Evolutionary conservation across 1,140 invertebrate genomes (phyloP), one percentile per base, ranked within the genome.

Genomic region (Leguminivora glycinivorella): DNA sequence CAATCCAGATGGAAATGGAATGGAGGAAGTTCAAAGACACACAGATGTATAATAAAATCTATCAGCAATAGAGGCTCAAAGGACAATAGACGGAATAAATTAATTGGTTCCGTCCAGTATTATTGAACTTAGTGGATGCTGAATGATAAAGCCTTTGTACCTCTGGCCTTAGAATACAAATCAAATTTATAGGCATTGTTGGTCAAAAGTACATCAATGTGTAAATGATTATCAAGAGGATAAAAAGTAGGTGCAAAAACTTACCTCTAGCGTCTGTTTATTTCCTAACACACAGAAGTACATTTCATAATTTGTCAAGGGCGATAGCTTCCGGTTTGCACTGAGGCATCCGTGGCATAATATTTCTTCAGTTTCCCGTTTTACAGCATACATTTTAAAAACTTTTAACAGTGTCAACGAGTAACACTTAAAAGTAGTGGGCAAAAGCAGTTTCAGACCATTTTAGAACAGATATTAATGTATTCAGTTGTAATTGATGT

Each of bases 311-410:
- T 68, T 40, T 14, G 14, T 52, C 25, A 68, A 25, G 17, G 67
- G 43, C 5, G 67, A 26, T 7, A 68, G 43, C 3, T 4, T 52
- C 25, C 67, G 67, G 67, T 68, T 22, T 68, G 22, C 24, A 17
- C 22, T 68, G 24, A 68, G 40, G 40, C 67, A 68, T 22, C 67
- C 67, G 5, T 68, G 24, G 25, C 67, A 68, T n/a, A 60, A 3
- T 10, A 26, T 4, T 6, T 25, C 24, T 25, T 60, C 25, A 3
- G 24, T 9, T 60, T 60, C 56, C 3, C 24, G 26, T 60, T 60
- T 60, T 17, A 60, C 1, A 5, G 12, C 7, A 22, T 60, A 25
- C 56, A 60, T 60, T 60, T 60, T 26, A 14, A 29, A 29, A n/a
- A 60, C 24, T 26, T 29, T 19, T 1, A 22, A 22, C 9, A 52